Evolutionary conservation across 1,140 invertebrate genomes (phyloP).

Genomic region (Neocloeon triangulifer): DNA sequence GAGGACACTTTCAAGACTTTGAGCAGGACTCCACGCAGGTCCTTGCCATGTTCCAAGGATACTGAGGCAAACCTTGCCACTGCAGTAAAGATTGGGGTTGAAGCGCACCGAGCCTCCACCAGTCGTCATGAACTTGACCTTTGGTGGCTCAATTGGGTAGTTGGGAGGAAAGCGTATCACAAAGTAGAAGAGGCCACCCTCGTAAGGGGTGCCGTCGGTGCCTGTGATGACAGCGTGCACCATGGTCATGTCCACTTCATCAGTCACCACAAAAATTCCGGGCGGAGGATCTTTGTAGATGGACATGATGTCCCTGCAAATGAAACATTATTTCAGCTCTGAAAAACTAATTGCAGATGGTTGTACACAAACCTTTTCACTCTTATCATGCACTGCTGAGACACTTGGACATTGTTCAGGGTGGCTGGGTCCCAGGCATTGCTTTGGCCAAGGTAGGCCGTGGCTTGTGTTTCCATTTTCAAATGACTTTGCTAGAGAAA

Average conservation of each 20-base stretch:
- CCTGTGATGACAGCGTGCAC: slow-evolving; percentile 37
- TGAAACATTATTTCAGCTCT: slow-evolving; percentile 4
- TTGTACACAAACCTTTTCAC: slow-evolving; percentile 4
- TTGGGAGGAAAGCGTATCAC: slow-evolving; percentile 27
- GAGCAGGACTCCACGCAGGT: slow-evolving; percentile 32
- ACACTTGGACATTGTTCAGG: no score
- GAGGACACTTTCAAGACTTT: slow-evolving; percentile 27
- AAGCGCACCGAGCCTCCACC: slow-evolving; percentile 31
- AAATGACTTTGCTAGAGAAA: no score
- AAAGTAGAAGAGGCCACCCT: slow-evolving; percentile 39
- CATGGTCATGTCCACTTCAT: slow-evolving; percentile 26
- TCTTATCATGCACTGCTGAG: slow-evolving; percentile 5
- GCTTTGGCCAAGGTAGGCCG: no score
- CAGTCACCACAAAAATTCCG: slow-evolving; percentile 29
- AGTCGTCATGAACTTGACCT: slow-evolving; percentile 35
- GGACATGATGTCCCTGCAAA: slow-evolving; percentile 27
- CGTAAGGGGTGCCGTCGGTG: slow-evolving; percentile 38
- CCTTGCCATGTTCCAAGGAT: slow-evolving; percentile 36
- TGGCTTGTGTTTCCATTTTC: no score
- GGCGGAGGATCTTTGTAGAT: slow-evolving; percentile 30
- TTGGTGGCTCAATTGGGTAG: slow-evolving; percentile 29
- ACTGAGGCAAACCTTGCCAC: slow-evolving; percentile 38
- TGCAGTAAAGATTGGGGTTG: slow-evolving; percentile 35
- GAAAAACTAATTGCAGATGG: neutral
- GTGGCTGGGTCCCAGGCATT: no score